Conservation (phyloP, 2,797 vertebrate species). For the Fratercula arctica region DNA sequence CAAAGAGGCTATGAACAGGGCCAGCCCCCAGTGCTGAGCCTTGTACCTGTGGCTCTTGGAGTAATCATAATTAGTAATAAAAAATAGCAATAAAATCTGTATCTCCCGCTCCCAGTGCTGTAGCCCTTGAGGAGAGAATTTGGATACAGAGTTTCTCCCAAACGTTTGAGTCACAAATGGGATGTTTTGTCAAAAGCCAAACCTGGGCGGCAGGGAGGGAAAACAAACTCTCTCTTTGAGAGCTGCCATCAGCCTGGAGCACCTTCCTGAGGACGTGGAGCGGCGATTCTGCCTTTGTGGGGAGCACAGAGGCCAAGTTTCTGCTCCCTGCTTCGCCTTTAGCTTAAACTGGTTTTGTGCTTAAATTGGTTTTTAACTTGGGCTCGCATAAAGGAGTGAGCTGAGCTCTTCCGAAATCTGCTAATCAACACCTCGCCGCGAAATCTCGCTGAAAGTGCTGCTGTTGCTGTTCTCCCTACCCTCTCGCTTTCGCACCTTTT, state of each 20-base stretch:
- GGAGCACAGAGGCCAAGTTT: rapidly evolving
- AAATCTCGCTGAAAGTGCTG: background rate
- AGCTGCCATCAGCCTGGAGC: background rate
- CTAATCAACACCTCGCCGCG: background rate
- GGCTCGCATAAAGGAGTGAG: background rate
- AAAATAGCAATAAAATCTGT: background rate
- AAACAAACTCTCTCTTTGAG: background rate
- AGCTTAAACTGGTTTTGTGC: background rate
- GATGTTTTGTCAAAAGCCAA: background rate
- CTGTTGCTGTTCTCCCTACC: background rate
- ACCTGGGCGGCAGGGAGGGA: background rate
- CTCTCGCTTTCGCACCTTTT: background rate
- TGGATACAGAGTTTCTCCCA: background rate
- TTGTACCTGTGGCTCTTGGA: background rate
- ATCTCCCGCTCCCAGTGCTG: background rate
- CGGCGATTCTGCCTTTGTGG: background rate
- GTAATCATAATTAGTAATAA: background rate
- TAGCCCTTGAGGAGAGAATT: background rate
- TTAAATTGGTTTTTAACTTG: background rate
- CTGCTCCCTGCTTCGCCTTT: background rate
- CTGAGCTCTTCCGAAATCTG: background rate
- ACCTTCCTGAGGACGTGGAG: background rate
- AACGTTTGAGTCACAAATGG: background rate
- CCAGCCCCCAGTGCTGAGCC: background rate
- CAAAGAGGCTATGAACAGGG: background rate